Conservation (phyloP, 2,888 invertebrate species). For the Apodemia zela region DNA sequence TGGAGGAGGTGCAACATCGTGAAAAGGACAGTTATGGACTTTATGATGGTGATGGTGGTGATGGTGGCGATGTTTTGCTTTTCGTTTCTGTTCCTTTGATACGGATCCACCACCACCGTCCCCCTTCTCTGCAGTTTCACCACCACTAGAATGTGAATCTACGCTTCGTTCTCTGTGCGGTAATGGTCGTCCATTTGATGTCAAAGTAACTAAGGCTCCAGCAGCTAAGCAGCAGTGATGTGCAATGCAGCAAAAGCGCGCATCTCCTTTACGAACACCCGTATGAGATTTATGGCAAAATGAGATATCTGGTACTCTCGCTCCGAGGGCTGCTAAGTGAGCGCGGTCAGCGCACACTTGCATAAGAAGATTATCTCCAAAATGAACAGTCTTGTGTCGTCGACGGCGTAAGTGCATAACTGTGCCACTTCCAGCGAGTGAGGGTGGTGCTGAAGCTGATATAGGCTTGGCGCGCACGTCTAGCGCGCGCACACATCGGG, state of each 20-base stretch:
- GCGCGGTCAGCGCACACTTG: constrained; percentile 87
- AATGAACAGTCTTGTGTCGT: constrained; percentile 89
- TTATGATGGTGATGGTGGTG: constrained; percentile 68
- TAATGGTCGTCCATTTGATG: constrained; percentile 58
- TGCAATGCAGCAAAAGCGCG: constrained; percentile 71
- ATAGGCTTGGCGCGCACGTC: constrained; percentile 69
- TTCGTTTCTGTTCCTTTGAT: constrained; percentile 54
- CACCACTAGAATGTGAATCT: constrained; percentile 74
- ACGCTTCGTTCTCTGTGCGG: constrained; percentile 65
- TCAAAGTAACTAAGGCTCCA: constrained; percentile 60
- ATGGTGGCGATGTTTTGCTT: constrained; percentile 62
- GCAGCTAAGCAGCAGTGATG: constrained; percentile 75
- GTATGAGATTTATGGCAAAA: constrained; percentile 74
- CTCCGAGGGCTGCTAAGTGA: constrained; percentile 71
- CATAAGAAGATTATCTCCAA: constrained; percentile 87
- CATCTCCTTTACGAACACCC: constrained; percentile 63
- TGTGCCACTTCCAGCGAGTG: constrained; percentile 71
- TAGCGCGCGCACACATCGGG: constrained; percentile 68
- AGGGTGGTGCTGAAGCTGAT: constrained; percentile 80
- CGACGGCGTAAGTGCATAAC: constrained; percentile 83
- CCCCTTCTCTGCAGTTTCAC: constrained; percentile 64
- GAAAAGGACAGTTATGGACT: constrained; percentile 68
- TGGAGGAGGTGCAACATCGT: constrained; percentile 61
- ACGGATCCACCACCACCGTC: constrained; percentile 50
- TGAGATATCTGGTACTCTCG: constrained; percentile 70